These are phyloP conservation scores for Actenoides hombroni DNA, from an alignment of 2,113 vertebrate genomes.

Conservation along the genomic window DNA sequence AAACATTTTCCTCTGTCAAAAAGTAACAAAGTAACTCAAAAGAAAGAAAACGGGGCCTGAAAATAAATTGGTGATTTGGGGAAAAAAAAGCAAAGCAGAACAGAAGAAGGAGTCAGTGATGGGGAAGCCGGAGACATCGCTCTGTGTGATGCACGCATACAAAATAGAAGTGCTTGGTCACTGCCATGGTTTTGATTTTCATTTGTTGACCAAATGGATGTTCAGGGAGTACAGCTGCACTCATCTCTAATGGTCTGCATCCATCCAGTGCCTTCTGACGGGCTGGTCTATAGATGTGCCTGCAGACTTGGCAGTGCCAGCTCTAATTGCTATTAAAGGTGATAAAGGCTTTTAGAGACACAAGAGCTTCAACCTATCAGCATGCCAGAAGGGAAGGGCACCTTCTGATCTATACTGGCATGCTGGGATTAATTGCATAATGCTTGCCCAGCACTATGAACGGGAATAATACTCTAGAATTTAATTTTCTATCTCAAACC, in stretches of 20 bases:
- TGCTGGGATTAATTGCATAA: neutral
- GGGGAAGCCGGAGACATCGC: neutral
- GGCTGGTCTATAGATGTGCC: neutral
- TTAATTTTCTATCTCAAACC: neutral
- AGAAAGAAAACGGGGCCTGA: neutral
- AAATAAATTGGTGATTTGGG: neutral
- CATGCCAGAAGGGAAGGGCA: neutral
- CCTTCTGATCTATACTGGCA: neutral
- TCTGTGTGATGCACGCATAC: neutral
- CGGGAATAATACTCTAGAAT: neutral
- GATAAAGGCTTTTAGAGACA: neutral
- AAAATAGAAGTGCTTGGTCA: neutral
- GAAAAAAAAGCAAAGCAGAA: neutral
- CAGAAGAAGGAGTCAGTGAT: neutral
- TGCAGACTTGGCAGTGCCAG: neutral
- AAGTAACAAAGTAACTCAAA: neutral
- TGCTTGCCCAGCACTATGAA: neutral
- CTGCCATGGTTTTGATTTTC: neutral
- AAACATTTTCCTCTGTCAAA: conserved; percentile 39
- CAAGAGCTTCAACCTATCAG: neutral
- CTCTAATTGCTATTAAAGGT: neutral
- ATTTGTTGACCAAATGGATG: neutral
- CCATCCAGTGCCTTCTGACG: neutral
- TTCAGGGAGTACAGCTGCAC: neutral
- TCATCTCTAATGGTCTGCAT: neutral